These are phyloP conservation scores for Ptychobarbus kaznakovi DNA, from an alignment of 2,797 vertebrate species.

Conservation along the genomic window DNA sequence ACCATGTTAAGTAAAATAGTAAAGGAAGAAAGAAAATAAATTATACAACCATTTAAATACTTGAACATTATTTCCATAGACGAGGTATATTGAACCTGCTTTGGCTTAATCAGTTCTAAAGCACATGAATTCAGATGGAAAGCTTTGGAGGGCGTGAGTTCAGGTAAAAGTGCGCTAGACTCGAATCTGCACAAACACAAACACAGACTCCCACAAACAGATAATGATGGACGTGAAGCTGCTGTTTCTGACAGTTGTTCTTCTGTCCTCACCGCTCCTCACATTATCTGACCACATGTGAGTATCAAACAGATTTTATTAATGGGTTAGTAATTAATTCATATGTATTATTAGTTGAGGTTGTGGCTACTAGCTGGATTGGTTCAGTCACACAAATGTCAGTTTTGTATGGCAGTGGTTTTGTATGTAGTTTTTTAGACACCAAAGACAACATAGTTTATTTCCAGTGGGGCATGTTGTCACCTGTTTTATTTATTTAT, in stretches of 20 bases:
- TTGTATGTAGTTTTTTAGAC: not conserved
- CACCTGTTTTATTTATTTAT: not conserved
- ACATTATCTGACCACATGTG: constrained; percentile 13
- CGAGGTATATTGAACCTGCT: not conserved
- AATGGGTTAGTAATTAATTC: not conserved
- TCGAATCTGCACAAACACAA: not conserved
- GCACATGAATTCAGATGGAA: not conserved
- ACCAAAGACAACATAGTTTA: no score
- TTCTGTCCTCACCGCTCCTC: constrained; percentile 7
- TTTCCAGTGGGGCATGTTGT: not conserved
- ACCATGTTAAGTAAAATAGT: not conserved
- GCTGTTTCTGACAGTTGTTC: not conserved
- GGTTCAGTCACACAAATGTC: not conserved
- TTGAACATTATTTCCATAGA: not conserved
- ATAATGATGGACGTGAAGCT: constrained; percentile 17
- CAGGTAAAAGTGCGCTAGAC: not conserved
- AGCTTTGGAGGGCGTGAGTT: not conserved
- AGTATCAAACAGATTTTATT: not conserved
- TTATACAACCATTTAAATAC: no score
- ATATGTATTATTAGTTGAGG: not conserved
- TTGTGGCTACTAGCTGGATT: not conserved
- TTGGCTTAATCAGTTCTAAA: not conserved
- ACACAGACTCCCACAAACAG: not conserved
- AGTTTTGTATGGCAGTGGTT: not conserved
- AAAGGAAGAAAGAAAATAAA: no score